Evolutionary conservation across 2,797 vertebrate genomes (phyloP).

Genomic region (Dendrocincla tyrannina): DNA sequence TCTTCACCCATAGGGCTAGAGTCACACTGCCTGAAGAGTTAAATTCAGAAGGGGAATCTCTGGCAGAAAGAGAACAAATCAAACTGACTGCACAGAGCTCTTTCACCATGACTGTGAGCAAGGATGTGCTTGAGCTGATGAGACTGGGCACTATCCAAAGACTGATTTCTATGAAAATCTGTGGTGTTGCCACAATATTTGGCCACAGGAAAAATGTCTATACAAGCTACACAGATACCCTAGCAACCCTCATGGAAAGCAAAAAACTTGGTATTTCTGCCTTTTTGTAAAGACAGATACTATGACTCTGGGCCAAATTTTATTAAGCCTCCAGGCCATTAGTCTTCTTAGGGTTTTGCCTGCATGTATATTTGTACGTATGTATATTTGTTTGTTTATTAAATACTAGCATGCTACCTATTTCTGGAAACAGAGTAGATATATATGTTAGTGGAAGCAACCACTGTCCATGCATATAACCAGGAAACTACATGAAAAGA

Average conservation of each 20-base stretch:
- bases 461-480: background rate
- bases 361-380: background rate
- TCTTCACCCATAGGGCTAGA: background rate
- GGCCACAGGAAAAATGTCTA: background rate
- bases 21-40: background rate
- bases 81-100: background rate
- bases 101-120: background rate
- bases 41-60: background rate
- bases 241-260: background rate
- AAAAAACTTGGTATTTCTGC: background rate
- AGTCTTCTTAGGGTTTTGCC: background rate
- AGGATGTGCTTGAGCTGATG: background rate
- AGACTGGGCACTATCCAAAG: background rate
- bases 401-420: background rate
- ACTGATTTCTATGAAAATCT: background rate
- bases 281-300: background rate
- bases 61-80: background rate
- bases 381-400: background rate
- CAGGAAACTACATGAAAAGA: background rate
- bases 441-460: background rate
- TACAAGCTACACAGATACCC: background rate
- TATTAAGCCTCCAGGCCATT: background rate
- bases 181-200: rapidly evolving
- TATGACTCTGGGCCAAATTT: background rate
- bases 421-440: background rate